phyloP scores from a whole-genome alignment of 2,797 vertebrate genomes.

The Discoglossus pictus region DNA sequence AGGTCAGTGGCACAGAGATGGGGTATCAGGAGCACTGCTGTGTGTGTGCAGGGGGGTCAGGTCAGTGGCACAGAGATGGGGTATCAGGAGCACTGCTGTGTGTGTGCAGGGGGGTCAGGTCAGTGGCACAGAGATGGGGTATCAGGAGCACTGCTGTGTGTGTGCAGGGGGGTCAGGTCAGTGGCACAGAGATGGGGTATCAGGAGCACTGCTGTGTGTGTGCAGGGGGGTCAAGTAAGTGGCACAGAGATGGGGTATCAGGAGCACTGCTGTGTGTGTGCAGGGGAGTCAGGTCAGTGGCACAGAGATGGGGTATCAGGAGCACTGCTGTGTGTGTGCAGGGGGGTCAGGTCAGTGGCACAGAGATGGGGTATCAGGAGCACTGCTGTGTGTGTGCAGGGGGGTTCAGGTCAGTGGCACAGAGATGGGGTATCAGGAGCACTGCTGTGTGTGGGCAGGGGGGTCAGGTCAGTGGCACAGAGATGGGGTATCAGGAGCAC shows the following conservation, averaged over 20 bases:
- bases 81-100: constrained; percentile 18
- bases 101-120: constrained; percentile 1
- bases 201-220: constrained; percentile 10
- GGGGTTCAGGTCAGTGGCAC: too few species aligned
- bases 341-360: too few species aligned
- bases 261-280: constrained; percentile 5
- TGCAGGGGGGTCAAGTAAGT: constrained; percentile 4
- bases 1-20: too few species aligned
- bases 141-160: constrained; percentile 13
- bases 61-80: too few species aligned
- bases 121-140: too few species aligned
- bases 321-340: background rate
- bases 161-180: constrained; percentile 1
- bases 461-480: too few species aligned
- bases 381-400: background rate
- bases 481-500: constrained; percentile 21
- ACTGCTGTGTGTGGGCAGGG: constrained; percentile 4
- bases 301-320: too few species aligned
- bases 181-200: too few species aligned
- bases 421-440: constrained; percentile 26
- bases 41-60: constrained; percentile 1
- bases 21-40: constrained; percentile 20
- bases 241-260: too few species aligned
- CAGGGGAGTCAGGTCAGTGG: too few species aligned
- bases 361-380: constrained; percentile 30